Evolutionary conservation across 2,888 invertebrate genomes (phyloP), one percentile per base, ranked within the genome.

Genomic region (Zelleria hepariella): DNA sequence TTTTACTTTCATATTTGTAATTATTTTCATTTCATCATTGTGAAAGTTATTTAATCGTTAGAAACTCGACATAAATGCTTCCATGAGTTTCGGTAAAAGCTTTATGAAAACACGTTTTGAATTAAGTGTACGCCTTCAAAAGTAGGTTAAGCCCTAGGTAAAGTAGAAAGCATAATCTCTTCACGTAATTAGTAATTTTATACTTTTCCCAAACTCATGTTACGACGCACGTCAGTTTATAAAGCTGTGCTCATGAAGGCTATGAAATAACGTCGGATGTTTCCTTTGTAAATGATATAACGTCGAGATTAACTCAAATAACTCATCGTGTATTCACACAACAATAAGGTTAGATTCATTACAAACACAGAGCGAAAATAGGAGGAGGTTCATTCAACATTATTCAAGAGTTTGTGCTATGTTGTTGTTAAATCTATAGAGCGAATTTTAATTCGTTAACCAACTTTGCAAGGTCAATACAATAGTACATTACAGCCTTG

Each of bases 231-330:
- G 15, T 10, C 32, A 42, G 2, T 42, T 15, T 3, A 15, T 15
- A 15, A 15, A 42, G 15, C 15, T 42, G 1, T 32, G 15, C 15
- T 15, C 4, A 26, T 20, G 20, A 20, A 51, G 70, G 72, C 70
- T 68, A 72, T 73, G 72, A 74, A 71, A 73, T 55, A 26, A 55
- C 48, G 48, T 55, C 15, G 42, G 18, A 54, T 55, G 26, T 60
- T 60, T 51, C 57, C 53, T 58, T 59, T 54, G 51, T 42, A 59
- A 75, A 75, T 70, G 71, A 68, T 72, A 71, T 71, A 32, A 74
- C 72, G 62, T 63, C 49, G 73, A 71, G 75, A 75, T 75, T 72
- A 72, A 69, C 68, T 69, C 70, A 70, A 69, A 68, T 68, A 52
- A 57, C 57, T 52, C 53, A 52, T 60, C 49, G 20, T 42, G 25